phyloP scores from a whole-genome alignment of 2,113 vertebrate species.

The Nesoenas mayeri region DNA sequence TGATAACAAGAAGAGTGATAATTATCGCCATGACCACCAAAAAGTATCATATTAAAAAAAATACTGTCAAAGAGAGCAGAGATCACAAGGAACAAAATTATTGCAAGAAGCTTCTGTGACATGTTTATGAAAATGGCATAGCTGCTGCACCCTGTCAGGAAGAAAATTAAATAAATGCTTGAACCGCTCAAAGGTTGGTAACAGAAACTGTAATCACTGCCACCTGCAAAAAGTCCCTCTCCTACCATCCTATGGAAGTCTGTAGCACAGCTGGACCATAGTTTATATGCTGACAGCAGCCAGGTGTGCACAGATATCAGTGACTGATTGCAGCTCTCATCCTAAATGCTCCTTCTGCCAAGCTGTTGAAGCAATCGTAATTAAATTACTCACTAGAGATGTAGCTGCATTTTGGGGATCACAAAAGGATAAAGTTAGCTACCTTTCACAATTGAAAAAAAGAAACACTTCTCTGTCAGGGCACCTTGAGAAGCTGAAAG shows the following conservation, averaged over 20 bases:
- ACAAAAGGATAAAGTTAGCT: constrained; percentile 37
- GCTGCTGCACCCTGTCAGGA: not conserved
- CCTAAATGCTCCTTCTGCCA: constrained; percentile 23
- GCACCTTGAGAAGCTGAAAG: constrained; percentile 23
- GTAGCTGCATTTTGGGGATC: constrained; percentile 1
- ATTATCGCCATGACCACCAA: not conserved
- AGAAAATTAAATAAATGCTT: not conserved
- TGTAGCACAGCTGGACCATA: not conserved
- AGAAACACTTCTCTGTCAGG: not conserved
- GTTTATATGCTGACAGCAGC: constrained; percentile 29
- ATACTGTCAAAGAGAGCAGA: not conserved
- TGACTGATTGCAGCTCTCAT: constrained; percentile 28
- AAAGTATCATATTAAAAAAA: not conserved
- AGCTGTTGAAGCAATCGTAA: constrained; percentile 27
- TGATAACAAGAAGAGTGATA: not conserved
- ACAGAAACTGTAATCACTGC: not conserved
- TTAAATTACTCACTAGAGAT: constrained; percentile 37
- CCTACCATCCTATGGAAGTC: not conserved
- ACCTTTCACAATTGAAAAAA: not conserved
- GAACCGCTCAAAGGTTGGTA: not conserved
- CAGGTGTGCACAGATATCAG: constrained; percentile 20
- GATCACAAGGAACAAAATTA: not conserved
- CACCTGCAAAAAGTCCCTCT: constrained; percentile 12
- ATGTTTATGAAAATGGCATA: not conserved
- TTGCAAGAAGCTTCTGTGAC: not conserved